These are phyloP conservation scores for Tretioscincus oriximinensis DNA, from an alignment of 2,113 vertebrate species.

Conservation along the genomic window DNA sequence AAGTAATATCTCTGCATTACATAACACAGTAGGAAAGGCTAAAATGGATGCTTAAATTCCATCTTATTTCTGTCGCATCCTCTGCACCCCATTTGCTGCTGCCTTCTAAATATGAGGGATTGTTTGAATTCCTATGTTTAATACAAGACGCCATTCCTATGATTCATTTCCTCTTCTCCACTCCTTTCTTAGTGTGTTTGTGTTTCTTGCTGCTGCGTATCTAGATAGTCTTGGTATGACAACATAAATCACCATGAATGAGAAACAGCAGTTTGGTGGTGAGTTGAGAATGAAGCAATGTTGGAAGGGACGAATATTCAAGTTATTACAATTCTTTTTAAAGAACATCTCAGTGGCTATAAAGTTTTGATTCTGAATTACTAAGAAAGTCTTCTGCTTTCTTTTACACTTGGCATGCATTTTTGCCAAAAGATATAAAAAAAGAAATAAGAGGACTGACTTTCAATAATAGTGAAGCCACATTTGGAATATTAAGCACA, in stretches of 20 bases:
- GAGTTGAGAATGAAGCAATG: not conserved
- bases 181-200: conserved; percentile 16
- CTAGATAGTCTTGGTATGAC: not conserved
- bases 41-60: conserved; percentile 57
- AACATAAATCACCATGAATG: conserved; percentile 45
- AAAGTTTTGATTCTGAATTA: not conserved
- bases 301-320: not conserved
- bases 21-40: conserved; percentile 53
- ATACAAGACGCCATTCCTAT: conserved; percentile 47
- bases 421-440: not conserved
- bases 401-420: too few relatives aligned
- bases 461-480: not conserved
- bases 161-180: conserved; percentile 59
- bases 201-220: conserved; percentile 39
- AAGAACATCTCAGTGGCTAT: not conserved
- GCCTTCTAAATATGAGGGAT: conserved; percentile 34
- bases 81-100: conserved; percentile 53
- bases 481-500: too few relatives aligned
- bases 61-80: conserved; percentile 24
- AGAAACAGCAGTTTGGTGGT: conserved; percentile 35
- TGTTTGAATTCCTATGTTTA: conserved; percentile 56
- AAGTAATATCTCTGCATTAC: conserved; percentile 53
- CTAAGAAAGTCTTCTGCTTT: too few relatives aligned
- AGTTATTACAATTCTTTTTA: not conserved
- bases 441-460: not conserved